A percentile compares a stretch with the other conserved stretches of the same genome.
Conservation (phyloP, 2,888 invertebrate species). For the Chirona hameri region DNA sequence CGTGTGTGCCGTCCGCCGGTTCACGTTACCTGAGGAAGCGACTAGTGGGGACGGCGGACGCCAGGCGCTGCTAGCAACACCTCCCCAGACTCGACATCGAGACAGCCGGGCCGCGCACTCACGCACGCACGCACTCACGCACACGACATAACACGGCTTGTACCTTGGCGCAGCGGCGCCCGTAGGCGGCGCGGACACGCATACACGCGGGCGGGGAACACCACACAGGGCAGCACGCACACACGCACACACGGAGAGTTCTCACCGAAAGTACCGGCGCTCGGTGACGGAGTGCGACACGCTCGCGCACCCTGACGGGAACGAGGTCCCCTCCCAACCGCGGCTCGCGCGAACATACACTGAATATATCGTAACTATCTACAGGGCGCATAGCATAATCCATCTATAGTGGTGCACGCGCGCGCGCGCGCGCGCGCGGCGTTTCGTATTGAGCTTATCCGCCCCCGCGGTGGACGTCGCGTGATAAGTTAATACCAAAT, state of each 20-base stretch:
- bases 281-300: too few relatives aligned
- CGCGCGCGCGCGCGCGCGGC: neutral
- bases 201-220: neutral
- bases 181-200: neutral
- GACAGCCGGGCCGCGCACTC: neutral
- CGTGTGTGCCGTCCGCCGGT: neutral
- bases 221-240: neutral
- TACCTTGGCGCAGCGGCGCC: neutral
- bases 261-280: too few relatives aligned
- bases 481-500: constrained; percentile 27
- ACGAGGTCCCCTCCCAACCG: too few relatives aligned
- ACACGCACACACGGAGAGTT: too few relatives aligned
- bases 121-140: neutral
- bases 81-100: neutral
- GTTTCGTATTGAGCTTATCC: neutral
- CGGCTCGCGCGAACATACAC: too few relatives aligned
- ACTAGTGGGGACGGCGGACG: neutral
- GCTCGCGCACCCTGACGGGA: too few relatives aligned
- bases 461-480: neutral
- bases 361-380: neutral
- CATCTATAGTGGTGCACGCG: neutral
- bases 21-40: constrained; percentile 13
- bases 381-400: constrained; percentile 4
- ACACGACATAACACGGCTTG: neutral
- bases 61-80: neutral